Evolutionary conservation across 2,888 invertebrate genomes (phyloP).

Genomic region (Torymus texanus): DNA sequence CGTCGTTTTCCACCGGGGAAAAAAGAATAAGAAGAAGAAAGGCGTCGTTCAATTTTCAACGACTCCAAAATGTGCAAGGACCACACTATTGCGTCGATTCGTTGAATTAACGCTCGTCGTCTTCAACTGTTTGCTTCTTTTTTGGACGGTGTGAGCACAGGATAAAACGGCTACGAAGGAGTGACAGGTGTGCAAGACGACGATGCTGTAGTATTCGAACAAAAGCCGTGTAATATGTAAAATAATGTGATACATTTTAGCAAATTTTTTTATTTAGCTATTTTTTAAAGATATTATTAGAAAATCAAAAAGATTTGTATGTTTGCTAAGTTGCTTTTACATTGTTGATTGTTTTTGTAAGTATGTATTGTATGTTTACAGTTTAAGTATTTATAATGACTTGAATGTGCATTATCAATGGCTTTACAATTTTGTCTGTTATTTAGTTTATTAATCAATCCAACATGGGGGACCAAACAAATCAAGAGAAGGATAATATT

Average conservation of each 20-base stretch:
- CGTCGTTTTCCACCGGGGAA: too few species aligned
- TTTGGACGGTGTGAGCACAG: neutral
- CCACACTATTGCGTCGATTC: neutral
- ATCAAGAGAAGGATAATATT: constrained; percentile 56
- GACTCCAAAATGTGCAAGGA: constrained; percentile 11
- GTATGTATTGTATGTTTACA: neutral
- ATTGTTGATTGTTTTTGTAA: neutral
- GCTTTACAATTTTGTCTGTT: constrained; percentile 2
- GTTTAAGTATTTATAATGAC: neutral
- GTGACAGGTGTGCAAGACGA: constrained; percentile 44
- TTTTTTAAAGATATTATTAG: neutral
- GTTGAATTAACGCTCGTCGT: neutral
- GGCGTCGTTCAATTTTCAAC: constrained; percentile 13
- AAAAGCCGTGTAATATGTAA: neutral
- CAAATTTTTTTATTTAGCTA: neutral
- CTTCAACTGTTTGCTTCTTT: neutral
- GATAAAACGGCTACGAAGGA: neutral
- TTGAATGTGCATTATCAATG: neutral
- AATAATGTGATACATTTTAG: constrained; percentile 1
- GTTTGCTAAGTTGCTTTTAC: neutral
- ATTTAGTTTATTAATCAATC: constrained; percentile 4
- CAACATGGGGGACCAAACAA: constrained; percentile 58
- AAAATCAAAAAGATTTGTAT: constrained; percentile 9
- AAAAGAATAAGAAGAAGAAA: too few species aligned
- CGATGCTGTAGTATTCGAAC: neutral